Percentiles rank a stretch among this genome's conserved stretches.
phyloP scores from a whole-genome alignment of 2,888 invertebrate species.

The Brachylomia viminalis region DNA sequence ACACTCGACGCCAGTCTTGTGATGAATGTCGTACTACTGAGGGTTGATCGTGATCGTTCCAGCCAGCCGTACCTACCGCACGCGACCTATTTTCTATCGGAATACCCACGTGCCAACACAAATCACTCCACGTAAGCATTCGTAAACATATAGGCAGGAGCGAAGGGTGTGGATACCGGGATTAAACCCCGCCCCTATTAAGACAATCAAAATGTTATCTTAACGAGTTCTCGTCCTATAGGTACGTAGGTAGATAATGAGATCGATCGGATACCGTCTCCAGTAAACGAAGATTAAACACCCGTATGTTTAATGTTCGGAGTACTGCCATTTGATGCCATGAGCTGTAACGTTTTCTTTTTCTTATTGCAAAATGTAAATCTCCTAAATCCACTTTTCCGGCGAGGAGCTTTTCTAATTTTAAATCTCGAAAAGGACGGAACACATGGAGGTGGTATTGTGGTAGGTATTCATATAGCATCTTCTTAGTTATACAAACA shows the following conservation, averaged over 20 bases:
- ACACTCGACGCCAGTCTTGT: slow-evolving; percentile 60
- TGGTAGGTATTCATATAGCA: neutral
- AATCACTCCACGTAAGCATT: slow-evolving; percentile 65
- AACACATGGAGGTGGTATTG: neutral
- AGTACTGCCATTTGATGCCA: slow-evolving; percentile 27
- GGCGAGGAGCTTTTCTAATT: slow-evolving; percentile 30
- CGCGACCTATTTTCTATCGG: slow-evolving; percentile 59
- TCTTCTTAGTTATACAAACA: neutral
- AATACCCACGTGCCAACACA: slow-evolving; percentile 57
- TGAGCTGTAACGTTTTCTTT: slow-evolving; percentile 18
- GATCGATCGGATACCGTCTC: slow-evolving; percentile 39
- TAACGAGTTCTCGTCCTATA: slow-evolving; percentile 55
- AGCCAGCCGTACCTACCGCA: slow-evolving; percentile 42
- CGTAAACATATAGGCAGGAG: slow-evolving; percentile 55
- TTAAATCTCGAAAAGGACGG: slow-evolving; percentile 16
- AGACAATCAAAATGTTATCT: slow-evolving; percentile 66
- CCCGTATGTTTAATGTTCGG: slow-evolving; percentile 35
- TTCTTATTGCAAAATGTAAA: slow-evolving; percentile 24
- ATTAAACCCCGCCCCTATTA: slow-evolving; percentile 67
- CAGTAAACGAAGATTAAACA: slow-evolving; percentile 39
- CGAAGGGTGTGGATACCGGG: slow-evolving; percentile 58
- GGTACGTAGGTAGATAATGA: slow-evolving; percentile 30
- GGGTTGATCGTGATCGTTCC: slow-evolving; percentile 56
- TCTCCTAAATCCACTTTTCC: slow-evolving; percentile 18
- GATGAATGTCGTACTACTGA: slow-evolving; percentile 69